Conservation (phyloP, 35 echinoderm and acorn worm genomes). For the Stichopus chloronotus region DNA sequence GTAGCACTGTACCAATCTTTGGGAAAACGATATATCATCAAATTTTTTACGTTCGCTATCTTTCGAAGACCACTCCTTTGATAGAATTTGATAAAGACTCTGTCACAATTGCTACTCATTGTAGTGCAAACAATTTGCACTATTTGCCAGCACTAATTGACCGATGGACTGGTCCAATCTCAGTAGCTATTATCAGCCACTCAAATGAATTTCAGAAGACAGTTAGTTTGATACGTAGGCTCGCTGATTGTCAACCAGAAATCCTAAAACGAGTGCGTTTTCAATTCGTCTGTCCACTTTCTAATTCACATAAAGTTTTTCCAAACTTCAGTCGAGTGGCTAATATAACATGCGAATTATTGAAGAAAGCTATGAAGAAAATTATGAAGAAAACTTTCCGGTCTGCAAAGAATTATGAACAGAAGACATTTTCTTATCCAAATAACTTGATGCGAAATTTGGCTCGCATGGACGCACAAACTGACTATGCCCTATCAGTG, state of each 20-base stretch:
- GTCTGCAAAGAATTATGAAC: not conserved
- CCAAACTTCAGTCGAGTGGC: not conserved
- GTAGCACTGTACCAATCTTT: too few species aligned
- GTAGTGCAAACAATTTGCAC: not conserved
- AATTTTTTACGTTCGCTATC: too few species aligned
- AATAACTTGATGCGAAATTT: not conserved
- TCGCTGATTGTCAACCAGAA: not conserved
- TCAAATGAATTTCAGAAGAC: not conserved
- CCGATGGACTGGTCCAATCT: slow-evolving; percentile 8
- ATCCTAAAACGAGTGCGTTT: not conserved
- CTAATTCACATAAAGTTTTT: not conserved
- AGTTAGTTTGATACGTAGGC: not conserved
- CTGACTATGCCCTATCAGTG: not conserved
- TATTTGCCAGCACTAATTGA: slow-evolving; percentile 1
- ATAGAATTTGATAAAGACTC: not conserved
- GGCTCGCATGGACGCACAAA: not conserved
- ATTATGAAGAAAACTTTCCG: not conserved
- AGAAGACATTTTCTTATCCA: not conserved
- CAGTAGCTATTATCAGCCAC: not conserved
- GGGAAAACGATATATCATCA: too few species aligned
- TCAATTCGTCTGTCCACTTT: not conserved
- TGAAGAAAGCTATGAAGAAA: not conserved
- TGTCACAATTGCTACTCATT: not conserved
- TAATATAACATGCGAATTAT: not conserved
- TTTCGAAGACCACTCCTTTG: too few species aligned